phyloP scores from a whole-genome alignment of 2,797 vertebrate species.

The Gymnothorax reevesii region DNA sequence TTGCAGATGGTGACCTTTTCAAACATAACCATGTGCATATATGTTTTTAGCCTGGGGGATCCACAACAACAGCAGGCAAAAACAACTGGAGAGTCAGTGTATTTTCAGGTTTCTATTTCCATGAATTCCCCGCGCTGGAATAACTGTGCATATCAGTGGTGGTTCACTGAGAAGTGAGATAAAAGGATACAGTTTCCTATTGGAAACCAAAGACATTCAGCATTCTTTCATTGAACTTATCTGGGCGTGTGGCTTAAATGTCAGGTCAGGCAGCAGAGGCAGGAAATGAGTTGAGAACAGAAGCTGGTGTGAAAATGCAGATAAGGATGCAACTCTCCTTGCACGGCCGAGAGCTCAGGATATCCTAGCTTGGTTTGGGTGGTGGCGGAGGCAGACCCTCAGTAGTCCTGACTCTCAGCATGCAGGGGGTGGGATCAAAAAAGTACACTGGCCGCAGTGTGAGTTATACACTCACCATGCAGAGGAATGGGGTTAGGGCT shows the following conservation, averaged over 20 bases:
- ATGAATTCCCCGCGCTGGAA: not conserved
- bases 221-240: not conserved
- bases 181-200: not conserved
- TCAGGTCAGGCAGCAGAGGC: not conserved
- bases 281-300: not conserved
- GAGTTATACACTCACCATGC: not conserved
- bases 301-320: not conserved
- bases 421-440: not conserved
- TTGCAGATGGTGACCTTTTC: not conserved
- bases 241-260: not conserved
- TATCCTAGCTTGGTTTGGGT: not conserved
- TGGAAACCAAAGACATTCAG: not conserved
- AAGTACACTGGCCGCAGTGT: not conserved
- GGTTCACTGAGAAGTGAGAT: not conserved
- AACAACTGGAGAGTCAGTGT: not conserved
- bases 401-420: not conserved
- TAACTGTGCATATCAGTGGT: not conserved
- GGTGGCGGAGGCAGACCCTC: not conserved
- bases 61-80: not conserved
- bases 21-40: no score
- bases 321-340: not conserved
- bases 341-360: not conserved
- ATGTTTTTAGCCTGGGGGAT: no score
- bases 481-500: not conserved
- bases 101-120: not conserved